Conservation (phyloP, 2,888 invertebrate genomes). For the Lagria hirta region DNA sequence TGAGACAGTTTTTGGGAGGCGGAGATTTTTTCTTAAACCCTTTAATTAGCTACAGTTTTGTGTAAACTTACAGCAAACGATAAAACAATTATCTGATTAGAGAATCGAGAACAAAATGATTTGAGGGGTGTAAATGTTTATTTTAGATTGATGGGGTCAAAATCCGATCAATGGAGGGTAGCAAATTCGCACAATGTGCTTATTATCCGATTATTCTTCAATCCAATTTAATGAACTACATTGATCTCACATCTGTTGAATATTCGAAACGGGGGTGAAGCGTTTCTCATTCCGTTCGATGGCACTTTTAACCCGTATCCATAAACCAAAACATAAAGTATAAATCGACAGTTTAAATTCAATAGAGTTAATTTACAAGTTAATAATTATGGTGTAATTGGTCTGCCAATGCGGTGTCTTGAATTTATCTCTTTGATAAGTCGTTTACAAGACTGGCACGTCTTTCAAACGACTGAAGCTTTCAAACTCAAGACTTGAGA, state of each 20-base stretch:
- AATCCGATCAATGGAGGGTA: conserved; percentile 18
- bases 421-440: conserved; percentile 32
- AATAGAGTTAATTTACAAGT: conserved; percentile 37
- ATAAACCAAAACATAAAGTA: conserved; percentile 25
- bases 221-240: conserved; percentile 13
- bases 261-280: conserved; percentile 8
- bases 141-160: background rate
- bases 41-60: too few species aligned
- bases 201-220: conserved; percentile 15
- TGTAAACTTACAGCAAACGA: too few species aligned
- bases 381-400: conserved; percentile 37
- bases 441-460: conserved; percentile 34
- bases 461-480: conserved; percentile 30
- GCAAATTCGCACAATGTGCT: conserved; percentile 18
- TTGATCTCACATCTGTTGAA: conserved; percentile 17
- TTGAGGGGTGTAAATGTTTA: too few species aligned
- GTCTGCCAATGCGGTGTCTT: conserved; percentile 31
- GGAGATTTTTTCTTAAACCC: too few species aligned
- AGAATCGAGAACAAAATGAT: too few species aligned
- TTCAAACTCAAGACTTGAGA: conserved; percentile 30
- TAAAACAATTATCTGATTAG: too few species aligned
- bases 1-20: conserved; percentile 18
- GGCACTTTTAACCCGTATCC: conserved; percentile 1
- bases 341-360: conserved; percentile 37
- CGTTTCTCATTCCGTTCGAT: conserved; percentile 3